These are phyloP conservation scores for Bradynema listronoti DNA, from an alignment of 1,140 invertebrate species.

Conservation along the genomic window DNA sequence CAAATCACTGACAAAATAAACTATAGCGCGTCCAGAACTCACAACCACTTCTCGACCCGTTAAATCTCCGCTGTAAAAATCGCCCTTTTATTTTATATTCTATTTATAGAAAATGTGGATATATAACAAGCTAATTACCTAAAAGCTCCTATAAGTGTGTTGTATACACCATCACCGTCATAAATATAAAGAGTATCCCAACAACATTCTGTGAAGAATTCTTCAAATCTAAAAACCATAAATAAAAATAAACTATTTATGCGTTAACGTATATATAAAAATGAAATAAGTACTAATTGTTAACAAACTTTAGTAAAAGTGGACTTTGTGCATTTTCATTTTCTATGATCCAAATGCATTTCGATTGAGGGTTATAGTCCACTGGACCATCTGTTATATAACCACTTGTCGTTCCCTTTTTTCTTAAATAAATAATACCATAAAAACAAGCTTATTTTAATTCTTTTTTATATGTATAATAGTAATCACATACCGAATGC, in stretches of 20 bases:
- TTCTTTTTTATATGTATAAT: neutral
- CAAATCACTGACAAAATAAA: constrained; percentile 57
- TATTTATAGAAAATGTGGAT: no score
- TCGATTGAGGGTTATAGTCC: constrained; percentile 45
- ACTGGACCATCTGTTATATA: constrained; percentile 43
- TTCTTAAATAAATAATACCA: constrained; percentile 19
- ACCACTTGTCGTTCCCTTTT: constrained; percentile 26
- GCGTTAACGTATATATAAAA: no score
- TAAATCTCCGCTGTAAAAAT: constrained; percentile 11
- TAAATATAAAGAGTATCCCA: constrained; percentile 58
- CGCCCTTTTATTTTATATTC: neutral
- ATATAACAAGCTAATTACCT: no score
- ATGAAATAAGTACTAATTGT: no score
- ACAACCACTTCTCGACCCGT: constrained; percentile 27
- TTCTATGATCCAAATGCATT: constrained; percentile 55
- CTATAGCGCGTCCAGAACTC: constrained; percentile 46
- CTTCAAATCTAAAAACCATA: constrained; percentile 33
- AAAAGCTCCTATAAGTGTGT: constrained; percentile 49
- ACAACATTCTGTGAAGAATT: constrained; percentile 57
- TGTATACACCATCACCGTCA: constrained; percentile 51
- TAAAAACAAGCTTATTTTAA: neutral
- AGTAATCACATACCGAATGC: constrained; percentile 32
- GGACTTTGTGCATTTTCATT: constrained; percentile 20
- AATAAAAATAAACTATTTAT: no score
- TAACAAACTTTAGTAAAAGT: no score